These are phyloP conservation scores for Sciurus carolinensis DNA, from an alignment of 2,797 vertebrate genomes.

Conservation along the genomic window DNA sequence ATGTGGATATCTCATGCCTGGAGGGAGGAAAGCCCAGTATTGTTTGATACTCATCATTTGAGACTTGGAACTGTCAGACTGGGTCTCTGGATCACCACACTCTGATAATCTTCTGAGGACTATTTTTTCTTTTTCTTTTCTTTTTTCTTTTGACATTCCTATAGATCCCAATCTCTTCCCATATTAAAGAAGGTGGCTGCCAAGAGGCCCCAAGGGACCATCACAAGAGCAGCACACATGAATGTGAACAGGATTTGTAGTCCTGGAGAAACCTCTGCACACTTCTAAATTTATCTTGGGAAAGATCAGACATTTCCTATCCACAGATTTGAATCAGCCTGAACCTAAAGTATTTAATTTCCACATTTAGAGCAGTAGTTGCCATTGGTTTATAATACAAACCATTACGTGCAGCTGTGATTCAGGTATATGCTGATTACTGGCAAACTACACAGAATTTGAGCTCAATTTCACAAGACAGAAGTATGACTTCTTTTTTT, in stretches of 20 bases:
- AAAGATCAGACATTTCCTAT: conserved; percentile 83
- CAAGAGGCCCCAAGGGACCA: conserved; percentile 70
- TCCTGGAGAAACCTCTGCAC: conserved; percentile 71
- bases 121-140: not conserved
- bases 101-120: conserved; percentile 69
- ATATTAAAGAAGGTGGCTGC: conserved; percentile 58
- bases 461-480: conserved; percentile 88
- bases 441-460: conserved; percentile 83
- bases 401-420: conserved; percentile 84
- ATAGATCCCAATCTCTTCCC: conserved; percentile 22
- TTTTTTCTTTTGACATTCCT: conserved; percentile 24
- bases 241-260: conserved; percentile 57
- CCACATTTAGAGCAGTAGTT: conserved; percentile 85
- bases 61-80: conserved; percentile 62
- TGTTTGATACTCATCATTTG: conserved; percentile 60
- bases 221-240: conserved; percentile 30
- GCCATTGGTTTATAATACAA: conserved; percentile 85
- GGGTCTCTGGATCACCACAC: conserved; percentile 65
- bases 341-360: conserved; percentile 81
- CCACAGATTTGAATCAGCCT: conserved; percentile 85
- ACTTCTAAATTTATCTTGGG: conserved; percentile 78
- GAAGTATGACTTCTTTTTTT: conserved; percentile 84
- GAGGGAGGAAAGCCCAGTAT: conserved; percentile 56
- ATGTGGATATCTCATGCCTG: conserved; percentile 42
- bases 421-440: conserved; percentile 81